These are phyloP conservation scores for Himalopsyche tibetana DNA, from an alignment of 2,888 invertebrate genomes.

Conservation along the genomic window DNA sequence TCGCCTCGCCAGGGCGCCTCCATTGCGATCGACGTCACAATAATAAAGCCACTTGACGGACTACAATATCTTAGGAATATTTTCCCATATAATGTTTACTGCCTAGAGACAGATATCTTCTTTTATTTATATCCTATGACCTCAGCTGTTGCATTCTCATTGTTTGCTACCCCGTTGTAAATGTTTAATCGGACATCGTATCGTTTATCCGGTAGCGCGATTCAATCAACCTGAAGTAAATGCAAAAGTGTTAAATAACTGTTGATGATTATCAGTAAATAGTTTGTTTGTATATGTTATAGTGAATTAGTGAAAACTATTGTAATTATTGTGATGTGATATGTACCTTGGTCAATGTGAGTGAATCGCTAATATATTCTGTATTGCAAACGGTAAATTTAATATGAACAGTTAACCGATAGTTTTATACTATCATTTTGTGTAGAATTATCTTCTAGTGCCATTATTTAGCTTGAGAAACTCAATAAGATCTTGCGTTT, in stretches of 20 bases:
- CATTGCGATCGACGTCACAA: slow-evolving; percentile 18
- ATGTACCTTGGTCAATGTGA: neutral
- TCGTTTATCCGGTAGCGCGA: slow-evolving; percentile 6
- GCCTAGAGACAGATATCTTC: neutral
- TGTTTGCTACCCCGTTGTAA: neutral
- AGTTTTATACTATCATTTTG: too few species aligned
- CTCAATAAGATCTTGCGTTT: too few species aligned
- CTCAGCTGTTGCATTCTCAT: slow-evolving; percentile 20
- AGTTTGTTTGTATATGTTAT: neutral
- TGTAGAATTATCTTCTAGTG: too few species aligned
- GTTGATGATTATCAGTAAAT: neutral
- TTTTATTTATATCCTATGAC: slow-evolving; percentile 8
- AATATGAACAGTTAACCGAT: neutral
- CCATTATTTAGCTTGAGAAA: too few species aligned
- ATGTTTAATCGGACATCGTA: neutral
- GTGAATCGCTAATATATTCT: neutral
- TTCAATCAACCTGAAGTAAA: neutral
- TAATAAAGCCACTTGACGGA: slow-evolving; percentile 32
- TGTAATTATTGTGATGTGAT: neutral
- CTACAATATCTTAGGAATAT: slow-evolving; percentile 5
- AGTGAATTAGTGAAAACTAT: neutral
- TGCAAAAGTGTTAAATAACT: neutral
- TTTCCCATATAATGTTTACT: neutral
- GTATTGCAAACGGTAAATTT: neutral
- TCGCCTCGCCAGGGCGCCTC: slow-evolving; percentile 29